Base-by-base conservation (phyloP, 2,113 vertebrate species). In the Benitochromis conjunctus region DNA sequence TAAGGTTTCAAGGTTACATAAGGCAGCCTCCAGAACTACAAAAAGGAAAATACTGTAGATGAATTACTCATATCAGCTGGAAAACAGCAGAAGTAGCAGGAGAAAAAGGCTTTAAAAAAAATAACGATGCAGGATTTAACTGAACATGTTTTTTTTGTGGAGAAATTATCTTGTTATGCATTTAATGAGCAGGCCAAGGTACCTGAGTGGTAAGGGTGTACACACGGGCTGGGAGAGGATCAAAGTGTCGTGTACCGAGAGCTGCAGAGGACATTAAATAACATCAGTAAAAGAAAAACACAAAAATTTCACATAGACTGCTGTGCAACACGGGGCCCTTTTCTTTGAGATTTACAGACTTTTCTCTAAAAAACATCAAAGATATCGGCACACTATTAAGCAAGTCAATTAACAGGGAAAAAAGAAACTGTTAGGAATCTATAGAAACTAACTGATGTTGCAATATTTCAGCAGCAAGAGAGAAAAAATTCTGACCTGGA, bases 191-290 rank as follows among this genome's bases (percentile, higher is more conserved):
- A 62, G 12, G 64, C 7, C 0, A 19, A 58, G 21, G 19, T 97
- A 99, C 99, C 99, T 99, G 94, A 99, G 96, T 55, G 99, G 98
- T 89, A 99, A 96, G 56, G 99, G 99, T 85, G 99, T 99, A 85
- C 97, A 98, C 93, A 99, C 98, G 26, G 99, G 99, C 91, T 99
- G 99, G 79, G 99, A 99, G 87, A 99, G 92, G 92, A 97, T 97
- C 94, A 99, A 96, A 21, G 96, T 97, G 95, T 99, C 98, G 54
- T 98, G 97, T 86, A 93, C 97, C 2, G 99, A 99, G 34, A 99
- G 97, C 98, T 99, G 95, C 4, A 94, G 92, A 92, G 91, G 86
- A 87, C 26, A 91, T 56, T 19, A 13, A 53, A 48, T 3, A 31
- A 83, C 14, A 26, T 84, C n/a, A 55, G 51, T 34, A 7, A 46